Evolutionary conservation across 2,113 vertebrate genomes (phyloP).

Genomic region (Suncus etruscus): DNA sequence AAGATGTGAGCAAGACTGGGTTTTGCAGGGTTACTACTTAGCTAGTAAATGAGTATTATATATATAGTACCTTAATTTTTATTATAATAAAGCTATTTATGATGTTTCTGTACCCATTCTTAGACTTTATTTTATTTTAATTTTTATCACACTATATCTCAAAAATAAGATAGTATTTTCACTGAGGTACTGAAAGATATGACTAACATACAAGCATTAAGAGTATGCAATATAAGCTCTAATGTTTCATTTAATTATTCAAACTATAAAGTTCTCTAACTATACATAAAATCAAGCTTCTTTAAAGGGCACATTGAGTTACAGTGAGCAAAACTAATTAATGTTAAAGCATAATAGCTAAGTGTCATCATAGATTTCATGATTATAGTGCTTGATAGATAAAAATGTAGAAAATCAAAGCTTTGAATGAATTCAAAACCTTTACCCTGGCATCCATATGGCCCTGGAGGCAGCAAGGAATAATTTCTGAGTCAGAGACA

Average conservation of each 20-base stretch:
- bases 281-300: not conserved
- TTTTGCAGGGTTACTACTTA: not conserved
- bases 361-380: not conserved
- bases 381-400: not conserved
- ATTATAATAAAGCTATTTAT: not conserved
- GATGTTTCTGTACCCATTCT: not conserved
- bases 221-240: not conserved
- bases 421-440: too few species aligned
- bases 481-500: too few species aligned
- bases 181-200: not conserved
- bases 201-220: not conserved
- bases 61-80: not conserved
- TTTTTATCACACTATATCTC: not conserved
- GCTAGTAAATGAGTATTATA: not conserved
- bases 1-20: not conserved
- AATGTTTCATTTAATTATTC: not conserved
- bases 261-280: not conserved
- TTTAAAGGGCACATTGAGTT: not conserved
- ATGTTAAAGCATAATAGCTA: slow-evolving; percentile 13
- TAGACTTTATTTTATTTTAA: not conserved
- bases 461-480: too few species aligned
- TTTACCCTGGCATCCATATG: too few species aligned
- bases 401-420: not conserved
- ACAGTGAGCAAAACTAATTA: not conserved
- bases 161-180: not conserved